Evolutionary conservation across 2,113 vertebrate genomes (phyloP).

Genomic region (Dromaius novaehollandiae): DNA sequence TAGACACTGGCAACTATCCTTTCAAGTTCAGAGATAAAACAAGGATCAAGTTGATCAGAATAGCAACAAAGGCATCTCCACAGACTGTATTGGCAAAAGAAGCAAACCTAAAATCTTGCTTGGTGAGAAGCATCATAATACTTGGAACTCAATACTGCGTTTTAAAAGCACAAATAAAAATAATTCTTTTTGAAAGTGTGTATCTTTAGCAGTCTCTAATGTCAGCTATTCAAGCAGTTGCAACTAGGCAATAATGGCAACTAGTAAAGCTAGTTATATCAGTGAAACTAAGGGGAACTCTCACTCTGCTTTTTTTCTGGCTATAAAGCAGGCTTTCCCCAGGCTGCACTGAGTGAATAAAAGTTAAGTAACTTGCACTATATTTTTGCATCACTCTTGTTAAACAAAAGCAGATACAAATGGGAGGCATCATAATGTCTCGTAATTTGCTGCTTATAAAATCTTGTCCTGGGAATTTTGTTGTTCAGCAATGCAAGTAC

Average conservation of each 20-base stretch:
- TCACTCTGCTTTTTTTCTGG: background rate
- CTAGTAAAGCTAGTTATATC: background rate
- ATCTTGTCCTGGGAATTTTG: conserved; percentile 33
- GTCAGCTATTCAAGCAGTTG: background rate
- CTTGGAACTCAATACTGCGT: background rate
- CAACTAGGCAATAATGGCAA: background rate
- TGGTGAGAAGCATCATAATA: background rate
- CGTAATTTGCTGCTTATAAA: conserved; percentile 18
- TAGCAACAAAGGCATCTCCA: background rate
- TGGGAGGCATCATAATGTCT: background rate
- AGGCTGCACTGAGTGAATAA: background rate
- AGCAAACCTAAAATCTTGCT: background rate
- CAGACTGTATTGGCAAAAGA: background rate
- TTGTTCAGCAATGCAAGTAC: conserved; percentile 46
- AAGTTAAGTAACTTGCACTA: background rate
- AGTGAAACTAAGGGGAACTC: background rate
- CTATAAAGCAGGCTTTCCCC: background rate
- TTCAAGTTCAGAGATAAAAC: background rate
- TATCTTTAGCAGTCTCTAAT: background rate
- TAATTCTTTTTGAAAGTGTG: background rate
- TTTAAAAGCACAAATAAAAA: background rate
- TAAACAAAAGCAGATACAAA: conserved; percentile 30
- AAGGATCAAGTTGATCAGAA: background rate
- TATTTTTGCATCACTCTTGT: background rate
- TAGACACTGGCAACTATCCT: background rate